Evolutionary conservation across 2,113 vertebrate species (phyloP).

Genomic region (Morone chrysops): DNA sequence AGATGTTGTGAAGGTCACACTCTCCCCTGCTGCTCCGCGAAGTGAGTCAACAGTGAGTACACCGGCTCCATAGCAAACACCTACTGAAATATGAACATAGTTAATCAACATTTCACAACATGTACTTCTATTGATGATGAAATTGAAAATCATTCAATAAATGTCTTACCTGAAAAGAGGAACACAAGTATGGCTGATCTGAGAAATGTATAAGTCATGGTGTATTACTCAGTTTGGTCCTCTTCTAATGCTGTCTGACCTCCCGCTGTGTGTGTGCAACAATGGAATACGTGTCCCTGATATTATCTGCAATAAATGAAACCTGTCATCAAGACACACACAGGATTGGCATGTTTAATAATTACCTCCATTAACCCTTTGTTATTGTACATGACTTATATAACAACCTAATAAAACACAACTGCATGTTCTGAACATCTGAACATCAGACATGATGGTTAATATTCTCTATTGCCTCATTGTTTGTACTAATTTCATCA

Average conservation of each 20-base stretch:
- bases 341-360: constrained; percentile 15
- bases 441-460: background rate
- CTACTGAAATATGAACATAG: constrained; percentile 1
- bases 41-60: constrained; percentile 40
- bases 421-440: background rate
- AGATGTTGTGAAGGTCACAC: constrained; percentile 47
- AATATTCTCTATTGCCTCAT: no score
- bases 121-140: background rate
- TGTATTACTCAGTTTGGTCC: constrained; percentile 1
- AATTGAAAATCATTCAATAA: background rate
- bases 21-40: constrained; percentile 7
- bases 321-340: background rate
- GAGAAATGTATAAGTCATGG: constrained; percentile 15
- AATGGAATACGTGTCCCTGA: background rate
- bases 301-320: constrained; percentile 43
- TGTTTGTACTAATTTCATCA: no score
- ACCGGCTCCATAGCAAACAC: constrained; percentile 37
- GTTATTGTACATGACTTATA: background rate
- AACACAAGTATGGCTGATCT: constrained; percentile 21
- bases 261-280: background rate
- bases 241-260: background rate
- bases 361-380: constrained; percentile 34
- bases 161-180: constrained; percentile 41
- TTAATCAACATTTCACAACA: background rate
- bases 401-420: constrained; percentile 1